Base-by-base conservation (phyloP, 1,140 invertebrate species). In the Globodera ellingtonae region DNA sequence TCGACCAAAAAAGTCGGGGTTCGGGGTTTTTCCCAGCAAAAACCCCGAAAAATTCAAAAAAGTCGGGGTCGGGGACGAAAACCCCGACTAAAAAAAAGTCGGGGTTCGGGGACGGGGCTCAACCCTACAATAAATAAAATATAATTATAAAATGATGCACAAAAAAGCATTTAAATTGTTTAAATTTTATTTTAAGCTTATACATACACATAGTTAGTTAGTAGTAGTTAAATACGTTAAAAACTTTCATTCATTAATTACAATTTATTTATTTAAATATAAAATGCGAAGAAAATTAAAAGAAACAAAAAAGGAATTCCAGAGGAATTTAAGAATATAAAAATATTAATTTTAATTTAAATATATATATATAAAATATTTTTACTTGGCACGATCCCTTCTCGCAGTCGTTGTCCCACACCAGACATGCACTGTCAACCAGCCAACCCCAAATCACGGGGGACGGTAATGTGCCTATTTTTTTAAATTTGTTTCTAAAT, bases 401-500 rank as follows among this genome's bases (percentile, higher is more conserved):
- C 50, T 85, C 86, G 52, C 90, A 87, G 3, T 74, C 72, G 13
- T 82, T 80, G 44, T 88, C 84, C 90, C 90, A 90, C 6, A 90
- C 79, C 21, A 89, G 48, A 83, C 90, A 90, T 18, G 89, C 79
- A 46, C 81, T 83, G 76, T 90, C 90, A 24, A 91, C 84, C 1
- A 90, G 81, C 52, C 83, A 83, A 24, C 90, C 90, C 84, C 90
- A 90, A 44, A 90, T 46, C 0, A 90, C 66, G 0, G 90, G 90
- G n/a, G 90, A 90, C 15, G 90, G 90, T 9, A 90, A 85, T 10
- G 89, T 89, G 9, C 86, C 81, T 62, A 52, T 52, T 52, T 52
- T 80, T 50, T 35, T 48, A 10, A 44, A n/a, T 18, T 56, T 13
- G 24, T 44, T 79, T 78, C 4, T 47, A 5, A 78, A 15, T 79